Percentiles rank a stretch among this genome's conserved stretches.
phyloP scores from a whole-genome alignment of 2,888 invertebrate species.

The Scaptomyza polygonia region DNA sequence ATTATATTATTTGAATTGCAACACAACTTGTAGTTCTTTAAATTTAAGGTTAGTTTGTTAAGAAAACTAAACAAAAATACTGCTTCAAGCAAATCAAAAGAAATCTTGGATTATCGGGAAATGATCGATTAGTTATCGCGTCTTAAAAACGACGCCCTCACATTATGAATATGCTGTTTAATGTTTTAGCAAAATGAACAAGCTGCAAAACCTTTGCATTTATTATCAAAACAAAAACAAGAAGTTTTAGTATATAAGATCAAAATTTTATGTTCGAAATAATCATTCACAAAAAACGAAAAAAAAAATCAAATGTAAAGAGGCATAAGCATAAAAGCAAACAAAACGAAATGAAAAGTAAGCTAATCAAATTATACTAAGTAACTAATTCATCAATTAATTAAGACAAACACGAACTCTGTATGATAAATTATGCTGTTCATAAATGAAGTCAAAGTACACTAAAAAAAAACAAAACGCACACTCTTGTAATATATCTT shows the following conservation, averaged over 20 bases:
- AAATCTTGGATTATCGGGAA: slow-evolving; percentile 11
- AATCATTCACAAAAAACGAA: slow-evolving; percentile 34
- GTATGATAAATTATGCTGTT: slow-evolving; percentile 68
- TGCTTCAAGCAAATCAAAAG: slow-evolving; percentile 46
- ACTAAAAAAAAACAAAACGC: slow-evolving; percentile 3
- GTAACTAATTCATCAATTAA: slow-evolving; percentile 21
- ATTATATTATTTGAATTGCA: slow-evolving; percentile 8
- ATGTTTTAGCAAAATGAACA: slow-evolving; percentile 50
- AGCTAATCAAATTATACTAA: slow-evolving; percentile 10
- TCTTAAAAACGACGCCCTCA: background rate
- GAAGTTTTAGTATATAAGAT: slow-evolving; percentile 25
- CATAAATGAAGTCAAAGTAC: slow-evolving; percentile 74
- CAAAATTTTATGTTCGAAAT: slow-evolving; percentile 9
- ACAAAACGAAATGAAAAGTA: slow-evolving; percentile 28
- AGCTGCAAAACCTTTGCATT: slow-evolving; percentile 60
- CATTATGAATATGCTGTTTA: slow-evolving; percentile 5
- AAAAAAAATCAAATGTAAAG: slow-evolving; percentile 60
- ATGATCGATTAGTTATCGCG: background rate
- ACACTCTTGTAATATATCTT: background rate
- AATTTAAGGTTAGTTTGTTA: slow-evolving; percentile 11
- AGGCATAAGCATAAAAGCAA: slow-evolving; percentile 56
- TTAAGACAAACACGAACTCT: slow-evolving; percentile 23
- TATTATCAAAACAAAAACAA: slow-evolving; percentile 50
- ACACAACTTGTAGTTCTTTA: slow-evolving; percentile 17
- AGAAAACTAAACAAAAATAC: slow-evolving; percentile 13